Evolutionary conservation across 2,113 vertebrate genomes (phyloP).

Genomic region (Actenoides hombroni): DNA sequence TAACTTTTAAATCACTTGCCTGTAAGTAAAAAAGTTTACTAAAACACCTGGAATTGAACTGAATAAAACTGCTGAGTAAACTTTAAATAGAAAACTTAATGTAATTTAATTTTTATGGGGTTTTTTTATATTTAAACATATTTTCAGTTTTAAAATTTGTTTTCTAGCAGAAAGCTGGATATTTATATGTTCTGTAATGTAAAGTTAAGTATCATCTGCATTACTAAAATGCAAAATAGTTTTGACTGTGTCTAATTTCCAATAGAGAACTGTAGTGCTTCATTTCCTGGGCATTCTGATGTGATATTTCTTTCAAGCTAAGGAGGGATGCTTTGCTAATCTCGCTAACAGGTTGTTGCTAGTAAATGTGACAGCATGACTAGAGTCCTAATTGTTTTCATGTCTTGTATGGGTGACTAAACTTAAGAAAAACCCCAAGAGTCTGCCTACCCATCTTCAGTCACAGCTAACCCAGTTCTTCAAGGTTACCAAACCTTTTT

Average conservation of each 20-base stretch:
- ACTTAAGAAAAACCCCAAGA: conserved; percentile 70
- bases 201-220: neutral
- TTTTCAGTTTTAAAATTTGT: neutral
- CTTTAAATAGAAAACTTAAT: neutral
- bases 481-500: conserved; percentile 84
- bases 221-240: neutral
- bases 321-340: conserved; percentile 77
- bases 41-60: neutral
- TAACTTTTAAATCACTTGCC: neutral
- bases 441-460: conserved; percentile 80
- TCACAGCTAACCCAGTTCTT: conserved; percentile 78
- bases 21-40: neutral
- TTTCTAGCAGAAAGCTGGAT: neutral
- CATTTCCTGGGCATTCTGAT: conserved; percentile 44
- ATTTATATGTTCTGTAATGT: neutral
- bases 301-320: conserved; percentile 75
- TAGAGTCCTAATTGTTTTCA: conserved; percentile 67
- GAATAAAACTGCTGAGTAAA: neutral
- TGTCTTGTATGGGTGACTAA: conserved; percentile 71
- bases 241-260: neutral
- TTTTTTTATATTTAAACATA: neutral
- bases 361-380: conserved; percentile 72
- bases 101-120: neutral
- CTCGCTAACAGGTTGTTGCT: conserved; percentile 72
- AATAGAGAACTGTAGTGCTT: rapidly evolving